A percentile compares a stretch with the other conserved stretches of the same genome.
These are phyloP conservation scores for Amniataba percoides DNA, from an alignment of 2,797 vertebrate genomes.

Conservation along the genomic window DNA sequence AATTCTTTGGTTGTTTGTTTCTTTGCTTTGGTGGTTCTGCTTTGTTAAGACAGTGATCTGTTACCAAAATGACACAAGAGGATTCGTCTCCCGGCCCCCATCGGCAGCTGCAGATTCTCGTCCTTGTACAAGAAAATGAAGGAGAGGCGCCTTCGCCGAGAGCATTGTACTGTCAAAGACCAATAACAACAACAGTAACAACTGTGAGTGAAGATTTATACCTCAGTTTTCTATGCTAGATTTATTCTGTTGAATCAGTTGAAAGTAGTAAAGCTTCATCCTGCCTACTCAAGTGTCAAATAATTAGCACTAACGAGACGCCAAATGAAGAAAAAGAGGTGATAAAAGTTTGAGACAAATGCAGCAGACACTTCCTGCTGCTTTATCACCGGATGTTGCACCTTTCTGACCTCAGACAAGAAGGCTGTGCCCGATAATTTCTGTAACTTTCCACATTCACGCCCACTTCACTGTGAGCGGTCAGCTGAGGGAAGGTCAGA, in stretches of 20 bases:
- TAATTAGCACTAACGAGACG: background rate
- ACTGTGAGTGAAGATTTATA: background rate
- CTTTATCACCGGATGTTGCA: background rate
- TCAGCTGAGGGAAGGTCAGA: background rate
- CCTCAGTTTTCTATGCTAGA: background rate
- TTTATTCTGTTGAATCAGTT: background rate
- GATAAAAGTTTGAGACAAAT: background rate
- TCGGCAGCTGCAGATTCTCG: background rate
- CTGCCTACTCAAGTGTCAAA: background rate
- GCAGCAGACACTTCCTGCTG: background rate
- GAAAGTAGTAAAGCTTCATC: background rate
- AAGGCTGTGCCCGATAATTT: background rate
- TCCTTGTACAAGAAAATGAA: background rate
- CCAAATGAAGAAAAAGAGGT: background rate
- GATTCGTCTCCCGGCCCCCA: background rate
- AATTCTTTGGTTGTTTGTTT: constrained; percentile 1
- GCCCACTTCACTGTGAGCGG: background rate
- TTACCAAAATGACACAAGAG: background rate
- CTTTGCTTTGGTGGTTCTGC: background rate
- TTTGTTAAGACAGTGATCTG: constrained; percentile 5
- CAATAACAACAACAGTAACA: background rate
- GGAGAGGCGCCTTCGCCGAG: background rate
- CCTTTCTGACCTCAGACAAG: background rate
- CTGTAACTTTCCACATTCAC: background rate
- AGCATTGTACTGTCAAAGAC: background rate